These are phyloP conservation scores for Pseudomyrmex cubaensis DNA, from an alignment of 1,140 invertebrate genomes.

Conservation along the genomic window DNA sequence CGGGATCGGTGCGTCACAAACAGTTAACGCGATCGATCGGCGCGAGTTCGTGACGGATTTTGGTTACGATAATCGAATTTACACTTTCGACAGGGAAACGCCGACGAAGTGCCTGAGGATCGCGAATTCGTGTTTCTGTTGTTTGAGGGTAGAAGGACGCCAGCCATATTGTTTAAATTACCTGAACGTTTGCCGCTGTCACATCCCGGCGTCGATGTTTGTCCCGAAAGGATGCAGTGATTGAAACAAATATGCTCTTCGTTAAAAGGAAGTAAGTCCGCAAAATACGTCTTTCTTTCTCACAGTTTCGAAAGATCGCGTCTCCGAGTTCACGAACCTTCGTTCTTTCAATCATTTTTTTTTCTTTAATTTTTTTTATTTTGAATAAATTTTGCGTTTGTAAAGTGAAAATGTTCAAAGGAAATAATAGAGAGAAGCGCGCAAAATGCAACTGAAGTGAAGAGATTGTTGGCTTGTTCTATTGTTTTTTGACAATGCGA, in stretches of 20 bases:
- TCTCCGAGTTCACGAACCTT: no score
- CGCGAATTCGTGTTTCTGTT: slow-evolving; percentile 32
- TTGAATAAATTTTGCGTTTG: no score
- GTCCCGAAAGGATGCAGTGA: slow-evolving; percentile 49
- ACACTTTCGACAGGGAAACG: not conserved
- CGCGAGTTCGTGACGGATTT: not conserved
- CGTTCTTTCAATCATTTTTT: no score
- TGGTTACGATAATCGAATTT: no score
- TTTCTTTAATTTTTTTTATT: no score
- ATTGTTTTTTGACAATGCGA: no score
- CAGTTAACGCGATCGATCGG: not conserved
- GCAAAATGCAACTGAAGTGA: no score
- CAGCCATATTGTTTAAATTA: slow-evolving; percentile 70
- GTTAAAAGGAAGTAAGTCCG: slow-evolving; percentile 59
- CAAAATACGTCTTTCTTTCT: not conserved
- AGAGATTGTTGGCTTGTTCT: no score
- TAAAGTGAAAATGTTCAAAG: no score
- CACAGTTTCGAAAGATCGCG: not conserved
- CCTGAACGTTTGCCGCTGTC: not conserved
- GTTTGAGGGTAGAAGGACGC: slow-evolving; percentile 58
- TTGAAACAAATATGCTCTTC: slow-evolving; percentile 62
- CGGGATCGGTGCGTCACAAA: no score
- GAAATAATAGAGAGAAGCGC: no score
- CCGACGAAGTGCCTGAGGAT: not conserved
- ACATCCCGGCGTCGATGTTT: not conserved